Percentiles rank a stretch among this genome's conserved stretches.
Conservation (phyloP, 2,797 vertebrate species). For the Masticophis lateralis region DNA sequence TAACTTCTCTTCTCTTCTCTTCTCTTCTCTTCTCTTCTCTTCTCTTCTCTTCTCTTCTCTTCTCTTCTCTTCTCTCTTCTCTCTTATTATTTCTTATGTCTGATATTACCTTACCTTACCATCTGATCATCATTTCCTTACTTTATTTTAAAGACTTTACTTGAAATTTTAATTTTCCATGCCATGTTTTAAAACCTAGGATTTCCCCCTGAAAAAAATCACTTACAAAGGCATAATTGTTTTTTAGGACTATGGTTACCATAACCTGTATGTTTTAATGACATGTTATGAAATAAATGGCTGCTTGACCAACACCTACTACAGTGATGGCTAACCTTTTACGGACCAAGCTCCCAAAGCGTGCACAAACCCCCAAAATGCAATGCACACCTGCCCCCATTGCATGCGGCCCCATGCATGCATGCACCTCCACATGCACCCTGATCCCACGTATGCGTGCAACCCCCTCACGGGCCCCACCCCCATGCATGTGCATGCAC, state of each 20-base stretch:
- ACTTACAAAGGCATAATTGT: background rate
- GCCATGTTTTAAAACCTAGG: background rate
- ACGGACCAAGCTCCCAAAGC: no score
- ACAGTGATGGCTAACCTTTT: no score
- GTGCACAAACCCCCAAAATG: no score
- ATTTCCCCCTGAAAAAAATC: background rate
- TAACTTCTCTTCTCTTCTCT: background rate
- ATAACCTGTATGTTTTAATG: background rate
- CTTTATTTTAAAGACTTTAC: background rate
- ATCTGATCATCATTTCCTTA: background rate
- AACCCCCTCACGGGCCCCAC: no score
- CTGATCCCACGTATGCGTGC: no score
- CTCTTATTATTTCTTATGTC: background rate
- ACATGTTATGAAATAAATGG: background rate
- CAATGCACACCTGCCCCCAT: fast-evolving
- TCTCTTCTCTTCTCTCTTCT: background rate
- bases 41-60: no score
- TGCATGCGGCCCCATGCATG: no score
- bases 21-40: no score
- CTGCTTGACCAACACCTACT: background rate
- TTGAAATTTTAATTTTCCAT: background rate
- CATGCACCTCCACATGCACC: no score
- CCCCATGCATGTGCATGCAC: no score
- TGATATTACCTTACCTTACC: background rate
- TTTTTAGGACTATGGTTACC: background rate